Conservation (phyloP, 2,888 invertebrate species). For the Macrosiphum euphorbiae region DNA sequence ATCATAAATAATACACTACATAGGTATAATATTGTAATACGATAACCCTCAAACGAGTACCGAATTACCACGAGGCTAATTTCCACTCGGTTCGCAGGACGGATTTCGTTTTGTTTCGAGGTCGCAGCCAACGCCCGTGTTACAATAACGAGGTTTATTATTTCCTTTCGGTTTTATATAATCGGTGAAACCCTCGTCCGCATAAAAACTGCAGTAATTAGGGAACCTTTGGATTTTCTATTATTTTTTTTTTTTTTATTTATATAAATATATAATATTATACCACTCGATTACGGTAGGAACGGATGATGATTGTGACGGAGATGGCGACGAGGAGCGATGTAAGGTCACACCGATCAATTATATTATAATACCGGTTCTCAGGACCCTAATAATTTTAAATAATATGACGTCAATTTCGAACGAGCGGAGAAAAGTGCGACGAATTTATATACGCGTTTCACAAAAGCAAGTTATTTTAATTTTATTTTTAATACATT, state of each 20-base stretch:
- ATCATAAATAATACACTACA: background rate
- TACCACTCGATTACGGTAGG: background rate
- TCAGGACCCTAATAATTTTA: background rate
- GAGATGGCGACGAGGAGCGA: background rate
- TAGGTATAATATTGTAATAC: background rate
- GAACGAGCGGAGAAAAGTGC: too few relatives aligned
- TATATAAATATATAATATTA: background rate
- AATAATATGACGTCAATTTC: background rate
- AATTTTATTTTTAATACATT: background rate
- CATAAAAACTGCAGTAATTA: background rate
- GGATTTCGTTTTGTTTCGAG: slow-evolving; percentile 7
- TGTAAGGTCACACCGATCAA: background rate
- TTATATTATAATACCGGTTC: background rate
- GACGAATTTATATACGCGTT: background rate
- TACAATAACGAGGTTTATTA: background rate
- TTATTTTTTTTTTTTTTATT: background rate
- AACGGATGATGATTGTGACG: background rate
- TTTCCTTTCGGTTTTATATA: slow-evolving; percentile 1
- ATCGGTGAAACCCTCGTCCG: background rate
- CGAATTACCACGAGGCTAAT: background rate
- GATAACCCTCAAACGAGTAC: background rate
- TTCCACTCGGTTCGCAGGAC: background rate
- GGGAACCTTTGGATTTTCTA: slow-evolving; percentile 9
- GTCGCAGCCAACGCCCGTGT: background rate
- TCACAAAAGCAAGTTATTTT: background rate